phyloP scores from a whole-genome alignment of 2,797 vertebrate genomes.

The Takifugu ocellatus region DNA sequence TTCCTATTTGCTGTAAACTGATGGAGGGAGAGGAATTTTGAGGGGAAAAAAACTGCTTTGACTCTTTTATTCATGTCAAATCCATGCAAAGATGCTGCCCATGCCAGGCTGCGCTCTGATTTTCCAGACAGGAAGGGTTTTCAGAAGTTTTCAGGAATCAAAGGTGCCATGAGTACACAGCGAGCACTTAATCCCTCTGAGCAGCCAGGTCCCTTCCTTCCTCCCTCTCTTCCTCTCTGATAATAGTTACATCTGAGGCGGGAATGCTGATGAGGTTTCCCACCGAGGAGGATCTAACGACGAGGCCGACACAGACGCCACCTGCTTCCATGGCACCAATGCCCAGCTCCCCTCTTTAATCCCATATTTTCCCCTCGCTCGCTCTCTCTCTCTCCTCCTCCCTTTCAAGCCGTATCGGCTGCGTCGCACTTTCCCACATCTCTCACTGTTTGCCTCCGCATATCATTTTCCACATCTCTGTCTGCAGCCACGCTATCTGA shows the following conservation, averaged over 20 bases:
- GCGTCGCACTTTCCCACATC: slow-evolving; percentile 2
- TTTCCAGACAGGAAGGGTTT: background rate
- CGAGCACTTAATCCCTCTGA: slow-evolving; percentile 28
- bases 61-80: no score
- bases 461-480: slow-evolving; percentile 32
- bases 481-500: slow-evolving; percentile 3
- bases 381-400: slow-evolving; percentile 34
- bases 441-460: slow-evolving; percentile 1
- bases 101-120: background rate
- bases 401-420: slow-evolving; percentile 53
- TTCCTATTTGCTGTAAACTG: no score
- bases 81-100: no score
- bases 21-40: no score
- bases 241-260: slow-evolving; percentile 51
- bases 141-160: slow-evolving; percentile 7
- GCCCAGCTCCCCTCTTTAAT: slow-evolving; percentile 47
- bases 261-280: slow-evolving; percentile 62
- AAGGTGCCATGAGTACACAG: slow-evolving; percentile 21
- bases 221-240: slow-evolving; percentile 29
- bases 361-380: slow-evolving; percentile 29
- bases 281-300: slow-evolving; percentile 61
- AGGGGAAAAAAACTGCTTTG: no score
- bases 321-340: slow-evolving; percentile 51
- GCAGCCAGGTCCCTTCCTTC: slow-evolving; percentile 25
- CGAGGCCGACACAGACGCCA: slow-evolving; percentile 45